Evolutionary conservation across 2,797 vertebrate species (phyloP), one percentile per base, ranked within the genome.

Genomic region (Arrhamphus sclerolepis): DNA sequence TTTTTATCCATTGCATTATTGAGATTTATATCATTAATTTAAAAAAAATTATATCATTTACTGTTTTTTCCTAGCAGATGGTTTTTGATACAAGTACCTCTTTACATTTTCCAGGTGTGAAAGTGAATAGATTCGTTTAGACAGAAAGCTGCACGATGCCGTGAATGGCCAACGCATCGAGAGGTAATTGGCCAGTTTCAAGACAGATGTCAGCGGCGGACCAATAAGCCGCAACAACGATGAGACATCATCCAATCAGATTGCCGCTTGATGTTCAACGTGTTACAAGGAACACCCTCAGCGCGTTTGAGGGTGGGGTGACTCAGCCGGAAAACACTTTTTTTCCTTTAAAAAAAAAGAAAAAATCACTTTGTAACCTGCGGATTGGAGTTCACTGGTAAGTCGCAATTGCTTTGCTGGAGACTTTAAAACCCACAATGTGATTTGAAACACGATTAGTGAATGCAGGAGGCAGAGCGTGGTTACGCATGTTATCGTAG

Each of bases 231-330:
- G 2, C n/a, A 0, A 63, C 19, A 4, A 2, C 19, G 84, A 28
- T 82, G 78, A 51, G 0, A 3, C 6, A 0, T 3, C 11, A 60
- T 41, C 89, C 84, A 91, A 86, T 88, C 80, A 75, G 50, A 7
- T 20, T n/a, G 1, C 7, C 1, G 16, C 24, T 52, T 8, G 62
- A 7, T 0, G 16, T 56, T 75, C 63, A 56, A 26, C 66, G 62
- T 26, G 22, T 26, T 31, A 43, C 18, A 42, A 47, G 72, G 71
- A 77, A 54, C n/a, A n/a, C n/a, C n/a, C n/a, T n/a, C n/a, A n/a
- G 78, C 76, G 83, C 75, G 72, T 83, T 80, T 63, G 88, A 89
- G 90, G 91, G 90, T 91, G 91, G 84, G 85, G 90, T 89, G 83
- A 91, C 80, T 89, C 83, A 85, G 87, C 82, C 87, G 83, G 88